Percentiles rank a stretch among this genome's conserved stretches.
phyloP scores from a whole-genome alignment of 2,888 invertebrate species.

The Eledona agricola region DNA sequence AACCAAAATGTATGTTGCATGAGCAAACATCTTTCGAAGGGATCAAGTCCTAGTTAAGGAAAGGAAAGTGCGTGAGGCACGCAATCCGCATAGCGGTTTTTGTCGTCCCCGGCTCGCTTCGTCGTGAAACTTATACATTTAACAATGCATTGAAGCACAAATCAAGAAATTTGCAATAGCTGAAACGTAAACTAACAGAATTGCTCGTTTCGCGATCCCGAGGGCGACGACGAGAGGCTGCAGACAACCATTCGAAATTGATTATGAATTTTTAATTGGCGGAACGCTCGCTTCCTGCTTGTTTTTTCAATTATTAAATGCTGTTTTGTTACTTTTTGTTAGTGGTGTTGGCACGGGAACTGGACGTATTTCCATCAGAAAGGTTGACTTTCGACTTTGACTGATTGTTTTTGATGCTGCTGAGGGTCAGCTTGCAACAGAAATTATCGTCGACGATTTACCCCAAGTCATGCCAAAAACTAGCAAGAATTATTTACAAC shows the following conservation, averaged over 20 bases:
- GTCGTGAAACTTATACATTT: conserved; percentile 5
- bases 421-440: too few species aligned
- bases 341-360: too few species aligned
- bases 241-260: conserved; percentile 3
- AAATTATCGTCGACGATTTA: too few species aligned
- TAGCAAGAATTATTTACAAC: conserved; percentile 7
- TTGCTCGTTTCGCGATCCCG: conserved; percentile 1
- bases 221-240: conserved; percentile 1
- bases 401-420: too few species aligned
- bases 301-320: neutral
- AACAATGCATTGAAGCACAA: conserved; percentile 1
- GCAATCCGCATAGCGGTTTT: conserved; percentile 26
- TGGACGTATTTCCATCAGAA: neutral
- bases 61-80: conserved; percentile 24
- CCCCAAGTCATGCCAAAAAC: too few species aligned
- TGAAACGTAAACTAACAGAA: conserved; percentile 8
- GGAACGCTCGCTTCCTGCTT: neutral
- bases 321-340: too few species aligned
- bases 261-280: conserved; percentile 3
- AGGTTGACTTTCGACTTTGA: too few species aligned
- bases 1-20: too few species aligned
- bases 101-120: conserved; percentile 1
- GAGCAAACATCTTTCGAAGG: conserved; percentile 3
- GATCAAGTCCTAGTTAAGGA: conserved; percentile 3
- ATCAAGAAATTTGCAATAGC: neutral